Evolutionary conservation across 2,888 invertebrate species (phyloP), one percentile per base, ranked within the genome.

Genomic region (Phortica okadai): DNA sequence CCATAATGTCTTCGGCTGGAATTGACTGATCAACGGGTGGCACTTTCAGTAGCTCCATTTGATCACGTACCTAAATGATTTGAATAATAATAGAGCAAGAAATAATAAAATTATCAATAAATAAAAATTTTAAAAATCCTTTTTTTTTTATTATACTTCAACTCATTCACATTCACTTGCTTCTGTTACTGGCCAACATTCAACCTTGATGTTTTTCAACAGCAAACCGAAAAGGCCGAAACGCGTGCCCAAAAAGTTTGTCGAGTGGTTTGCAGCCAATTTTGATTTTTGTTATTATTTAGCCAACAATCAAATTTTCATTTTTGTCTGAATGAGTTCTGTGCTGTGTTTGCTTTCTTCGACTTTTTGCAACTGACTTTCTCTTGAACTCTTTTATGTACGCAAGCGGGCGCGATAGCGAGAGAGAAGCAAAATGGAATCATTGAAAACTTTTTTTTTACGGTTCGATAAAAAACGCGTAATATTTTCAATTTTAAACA

Each of bases 1-100:
- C 93, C 90, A 93, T 92, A 84, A 93, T 92, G 88, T 93, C 93
- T 86, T 93, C 92, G 79, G 92, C 91, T 80, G 93, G 93, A 89
- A 94, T 93, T 86, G 92, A 92, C 83, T 93, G 93, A 88, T 94
- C 94, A 83, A 93, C 91, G 42, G 93, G 93, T 81, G 92, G 92
- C 84, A 93, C 92, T 76, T 93, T 93, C 78, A 93, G 92, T 75
- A 92, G 91, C 80, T 92, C 93, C 92, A 93, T 92, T 83, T 92
- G 92, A 91, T 94, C 93, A 82, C 93, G 92, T 81, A 93, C 91
- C 94, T 94, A 82, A 86, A 86, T 14, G 50, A 1, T 3, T 50
- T 50, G 6, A 6, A 59, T 3, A 58, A 59, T 6, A 6, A 69
- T 2, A 69, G 7, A 41, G 5, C n/a, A 41, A 33, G 56, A 72